A percentile compares a stretch with the other conserved stretches of the same genome.
Conservation (phyloP, 2,113 vertebrate genomes). For the Xiphorhynchus elegans region DNA sequence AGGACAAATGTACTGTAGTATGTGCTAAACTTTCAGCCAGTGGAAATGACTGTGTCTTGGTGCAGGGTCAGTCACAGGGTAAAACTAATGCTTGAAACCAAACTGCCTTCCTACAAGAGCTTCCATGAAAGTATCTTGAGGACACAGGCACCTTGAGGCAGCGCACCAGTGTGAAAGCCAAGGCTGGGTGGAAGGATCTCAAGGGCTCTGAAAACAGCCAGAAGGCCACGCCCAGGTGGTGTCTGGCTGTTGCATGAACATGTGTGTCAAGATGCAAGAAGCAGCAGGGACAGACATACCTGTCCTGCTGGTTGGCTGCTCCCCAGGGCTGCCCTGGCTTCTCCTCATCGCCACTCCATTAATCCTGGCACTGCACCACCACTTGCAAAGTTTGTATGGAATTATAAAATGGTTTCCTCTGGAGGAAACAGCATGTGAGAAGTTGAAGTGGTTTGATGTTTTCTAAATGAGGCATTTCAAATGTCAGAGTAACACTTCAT, state of each 20-base stretch:
- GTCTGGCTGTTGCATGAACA: accelerated
- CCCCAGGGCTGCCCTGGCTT: not conserved
- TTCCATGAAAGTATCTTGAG: not conserved
- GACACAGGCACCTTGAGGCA: not conserved
- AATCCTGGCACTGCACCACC: not conserved
- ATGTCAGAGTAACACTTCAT: not conserved
- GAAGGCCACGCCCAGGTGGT: not conserved
- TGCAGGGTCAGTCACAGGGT: not conserved
- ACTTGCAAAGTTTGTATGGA: not conserved
- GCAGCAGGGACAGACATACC: not conserved
- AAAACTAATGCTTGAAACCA: not conserved
- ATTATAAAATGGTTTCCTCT: not conserved
- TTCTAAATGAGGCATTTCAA: not conserved
- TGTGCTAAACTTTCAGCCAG: not conserved
- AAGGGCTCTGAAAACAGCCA: not conserved
- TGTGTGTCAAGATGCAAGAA: not conserved
- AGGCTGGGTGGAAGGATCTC: not conserved
- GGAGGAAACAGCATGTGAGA: not conserved
- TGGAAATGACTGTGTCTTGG: not conserved
- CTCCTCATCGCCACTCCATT: not conserved
- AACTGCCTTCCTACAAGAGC: not conserved
- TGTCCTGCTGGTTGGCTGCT: not conserved
- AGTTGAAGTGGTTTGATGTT: not conserved
- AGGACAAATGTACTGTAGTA: not conserved
- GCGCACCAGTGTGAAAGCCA: not conserved